Evolutionary conservation across 2,113 vertebrate species (phyloP).

Genomic region (Poeciliopsis occidentalis): DNA sequence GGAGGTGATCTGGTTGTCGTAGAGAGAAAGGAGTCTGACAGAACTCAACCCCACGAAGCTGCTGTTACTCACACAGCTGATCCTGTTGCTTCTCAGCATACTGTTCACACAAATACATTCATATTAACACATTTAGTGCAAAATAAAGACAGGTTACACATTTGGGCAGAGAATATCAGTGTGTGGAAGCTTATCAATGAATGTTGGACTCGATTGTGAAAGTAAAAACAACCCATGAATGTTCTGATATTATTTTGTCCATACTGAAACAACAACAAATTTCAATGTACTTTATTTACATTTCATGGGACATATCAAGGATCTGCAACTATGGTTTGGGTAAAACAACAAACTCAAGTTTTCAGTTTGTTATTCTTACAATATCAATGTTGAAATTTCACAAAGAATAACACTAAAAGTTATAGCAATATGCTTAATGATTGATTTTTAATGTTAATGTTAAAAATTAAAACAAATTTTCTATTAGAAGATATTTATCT

Average conservation of each 20-base stretch:
- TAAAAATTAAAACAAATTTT: too few species aligned
- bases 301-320: too few species aligned
- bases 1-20: conserved; percentile 97
- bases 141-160: neutral
- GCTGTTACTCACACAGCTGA: conserved; percentile 95
- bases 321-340: too few species aligned
- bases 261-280: neutral
- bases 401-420: too few species aligned
- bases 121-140: neutral
- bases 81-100: conserved; percentile 96
- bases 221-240: too few species aligned
- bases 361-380: too few species aligned
- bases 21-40: conserved; percentile 93
- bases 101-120: conserved; percentile 68
- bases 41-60: conserved; percentile 96
- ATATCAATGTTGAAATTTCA: too few species aligned
- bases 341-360: too few species aligned
- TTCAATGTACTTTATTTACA: neutral
- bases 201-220: too few species aligned
- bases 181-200: neutral
- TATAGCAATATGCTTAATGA: too few species aligned
- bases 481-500: too few species aligned
- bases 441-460: too few species aligned
- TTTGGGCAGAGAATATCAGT: conserved; percentile 12
- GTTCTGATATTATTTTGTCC: conserved; percentile 10